Evolutionary conservation across 1,140 invertebrate species (phyloP).

Genomic region (Diabrotica virgifera): DNA sequence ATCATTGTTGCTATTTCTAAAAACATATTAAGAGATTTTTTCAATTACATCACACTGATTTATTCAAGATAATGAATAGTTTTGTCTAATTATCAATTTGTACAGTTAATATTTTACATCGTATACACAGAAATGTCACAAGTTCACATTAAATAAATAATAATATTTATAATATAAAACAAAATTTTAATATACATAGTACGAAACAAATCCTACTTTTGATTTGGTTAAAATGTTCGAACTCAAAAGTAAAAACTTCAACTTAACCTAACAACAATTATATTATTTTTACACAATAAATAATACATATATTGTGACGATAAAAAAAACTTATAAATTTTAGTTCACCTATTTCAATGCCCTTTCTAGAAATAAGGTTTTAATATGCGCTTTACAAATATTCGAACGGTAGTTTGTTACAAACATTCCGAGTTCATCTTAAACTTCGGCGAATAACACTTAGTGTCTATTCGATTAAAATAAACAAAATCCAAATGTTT

Average conservation of each 20-base stretch:
- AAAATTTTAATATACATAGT: neutral
- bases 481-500: too few species aligned
- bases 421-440: too few species aligned
- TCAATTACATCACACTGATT: neutral
- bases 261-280: too few species aligned
- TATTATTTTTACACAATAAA: too few species aligned
- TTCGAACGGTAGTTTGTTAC: too few species aligned
- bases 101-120: constrained; percentile 15
- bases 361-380: too few species aligned
- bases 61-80: neutral
- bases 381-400: too few species aligned
- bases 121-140: constrained; percentile 12
- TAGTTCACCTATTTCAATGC: too few species aligned
- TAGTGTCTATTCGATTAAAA: too few species aligned
- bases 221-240: neutral
- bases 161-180: neutral
- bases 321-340: too few species aligned
- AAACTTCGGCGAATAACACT: too few species aligned
- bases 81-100: constrained; percentile 12
- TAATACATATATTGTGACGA: too few species aligned
- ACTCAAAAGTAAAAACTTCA: neutral
- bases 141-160: neutral
- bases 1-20: neutral
- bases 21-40: neutral
- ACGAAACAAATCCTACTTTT: neutral